Evolutionary conservation across 2,113 vertebrate genomes (phyloP).

Genomic region (Poeciliopsis retropinna): DNA sequence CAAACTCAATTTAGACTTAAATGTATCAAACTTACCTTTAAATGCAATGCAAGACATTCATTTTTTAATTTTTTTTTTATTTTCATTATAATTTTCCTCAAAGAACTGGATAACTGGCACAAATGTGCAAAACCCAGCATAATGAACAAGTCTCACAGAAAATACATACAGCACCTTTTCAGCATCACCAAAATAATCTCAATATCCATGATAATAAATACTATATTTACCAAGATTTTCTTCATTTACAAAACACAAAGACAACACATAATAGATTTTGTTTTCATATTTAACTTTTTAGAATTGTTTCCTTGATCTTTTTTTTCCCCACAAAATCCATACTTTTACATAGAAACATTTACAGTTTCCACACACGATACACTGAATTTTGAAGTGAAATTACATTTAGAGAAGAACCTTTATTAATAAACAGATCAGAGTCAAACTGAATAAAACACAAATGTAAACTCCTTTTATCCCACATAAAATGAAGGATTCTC

Average conservation of each 20-base stretch:
- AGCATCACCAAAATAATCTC: slow-evolving; percentile 81
- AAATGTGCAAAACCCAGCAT: slow-evolving; percentile 62
- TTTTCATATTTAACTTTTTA: slow-evolving; percentile 58
- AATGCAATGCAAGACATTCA: slow-evolving; percentile 46
- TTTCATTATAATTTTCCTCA: slow-evolving; percentile 67
- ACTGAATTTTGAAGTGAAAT: slow-evolving; percentile 75
- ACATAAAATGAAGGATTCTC: slow-evolving; percentile 36
- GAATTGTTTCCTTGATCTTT: slow-evolving; percentile 68
- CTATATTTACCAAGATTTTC: slow-evolving; percentile 72
- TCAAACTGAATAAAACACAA: slow-evolving; percentile 67
- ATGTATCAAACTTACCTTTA: background rate
- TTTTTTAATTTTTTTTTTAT: slow-evolving; percentile 69
- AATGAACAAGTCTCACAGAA: slow-evolving; percentile 75
- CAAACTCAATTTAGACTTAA: too few relatives aligned
- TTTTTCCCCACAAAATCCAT: slow-evolving; percentile 81
- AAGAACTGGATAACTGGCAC: slow-evolving; percentile 69
- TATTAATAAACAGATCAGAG: slow-evolving; percentile 60
- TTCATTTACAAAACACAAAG: slow-evolving; percentile 85
- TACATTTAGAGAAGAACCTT: slow-evolving; percentile 72
- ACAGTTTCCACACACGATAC: slow-evolving; percentile 90
- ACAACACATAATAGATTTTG: slow-evolving; percentile 64
- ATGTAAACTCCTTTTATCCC: slow-evolving; percentile 33
- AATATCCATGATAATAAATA: slow-evolving; percentile 79
- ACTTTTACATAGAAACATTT: slow-evolving; percentile 90
- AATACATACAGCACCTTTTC: slow-evolving; percentile 81